Evolutionary conservation across 37 sponge, comb jelly and placozoan genomes (phyloP).

Genomic region (Crambe crambe): DNA sequence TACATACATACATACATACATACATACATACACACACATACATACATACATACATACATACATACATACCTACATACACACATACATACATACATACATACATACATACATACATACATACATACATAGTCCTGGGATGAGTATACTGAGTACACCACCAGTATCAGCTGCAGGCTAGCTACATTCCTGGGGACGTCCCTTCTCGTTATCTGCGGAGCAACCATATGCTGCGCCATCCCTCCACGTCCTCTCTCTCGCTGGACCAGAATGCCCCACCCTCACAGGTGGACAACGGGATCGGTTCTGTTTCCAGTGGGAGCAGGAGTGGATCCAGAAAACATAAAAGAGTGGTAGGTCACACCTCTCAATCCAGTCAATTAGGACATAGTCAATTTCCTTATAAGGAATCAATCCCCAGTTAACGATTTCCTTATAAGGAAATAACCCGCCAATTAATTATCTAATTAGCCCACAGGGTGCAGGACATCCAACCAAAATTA

Average conservation of each 20-base stretch:
- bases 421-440: no score
- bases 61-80: no score
- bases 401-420: no score
- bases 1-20: neutral
- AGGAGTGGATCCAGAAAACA: slow-evolving; percentile 1
- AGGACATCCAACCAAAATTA: no score
- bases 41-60: neutral
- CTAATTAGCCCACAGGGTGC: no score
- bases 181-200: neutral
- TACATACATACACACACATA: neutral
- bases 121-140: neutral
- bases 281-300: neutral
- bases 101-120: no score
- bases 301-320: neutral
- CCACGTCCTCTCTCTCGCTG: slow-evolving; percentile 21
- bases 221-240: neutral
- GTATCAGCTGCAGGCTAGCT: neutral
- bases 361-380: no score
- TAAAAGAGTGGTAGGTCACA: slow-evolving; percentile 25
- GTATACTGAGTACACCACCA: neutral
- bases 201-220: neutral
- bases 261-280: neutral
- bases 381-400: neutral
- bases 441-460: no score
- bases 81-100: no score